These are phyloP conservation scores for Moxostoma hubbsi DNA, from an alignment of 2,797 vertebrate species.

Conservation along the genomic window DNA sequence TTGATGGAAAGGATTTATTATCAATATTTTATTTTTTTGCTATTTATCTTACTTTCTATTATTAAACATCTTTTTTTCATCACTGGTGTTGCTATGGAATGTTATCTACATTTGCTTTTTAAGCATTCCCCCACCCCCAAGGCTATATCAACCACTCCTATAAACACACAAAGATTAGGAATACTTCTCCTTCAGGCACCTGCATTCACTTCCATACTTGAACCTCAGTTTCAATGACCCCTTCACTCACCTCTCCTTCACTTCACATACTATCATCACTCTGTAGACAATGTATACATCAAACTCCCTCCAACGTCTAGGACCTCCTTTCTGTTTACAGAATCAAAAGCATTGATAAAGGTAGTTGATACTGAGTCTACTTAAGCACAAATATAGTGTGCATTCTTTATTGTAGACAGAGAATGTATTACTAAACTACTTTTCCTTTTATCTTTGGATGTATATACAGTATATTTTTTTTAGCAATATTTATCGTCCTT, in stretches of 20 bases:
- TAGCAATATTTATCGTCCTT: no score
- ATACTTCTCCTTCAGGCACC: neutral
- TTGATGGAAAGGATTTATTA: neutral
- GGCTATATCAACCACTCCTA: neutral
- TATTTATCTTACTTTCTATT: neutral
- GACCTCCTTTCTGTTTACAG: neutral
- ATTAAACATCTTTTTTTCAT: neutral
- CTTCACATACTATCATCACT: neutral
- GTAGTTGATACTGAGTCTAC: neutral
- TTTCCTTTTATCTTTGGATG: neutral
- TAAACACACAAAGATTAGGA: neutral
- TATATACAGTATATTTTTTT: no score
- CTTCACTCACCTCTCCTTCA: neutral
- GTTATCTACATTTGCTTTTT: neutral
- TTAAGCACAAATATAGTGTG: neutral
- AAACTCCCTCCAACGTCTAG: neutral
- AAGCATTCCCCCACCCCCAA: neutral
- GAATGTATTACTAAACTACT: neutral
- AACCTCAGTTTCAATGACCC: neutral
- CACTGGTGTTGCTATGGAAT: neutral
- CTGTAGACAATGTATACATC: neutral
- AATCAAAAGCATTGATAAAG: neutral
- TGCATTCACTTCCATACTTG: neutral
- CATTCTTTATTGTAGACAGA: neutral
- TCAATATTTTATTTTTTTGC: neutral